These are phyloP conservation scores for Oenanthe oenanthe DNA, from an alignment of 2,113 vertebrate genomes.

Conservation along the genomic window DNA sequence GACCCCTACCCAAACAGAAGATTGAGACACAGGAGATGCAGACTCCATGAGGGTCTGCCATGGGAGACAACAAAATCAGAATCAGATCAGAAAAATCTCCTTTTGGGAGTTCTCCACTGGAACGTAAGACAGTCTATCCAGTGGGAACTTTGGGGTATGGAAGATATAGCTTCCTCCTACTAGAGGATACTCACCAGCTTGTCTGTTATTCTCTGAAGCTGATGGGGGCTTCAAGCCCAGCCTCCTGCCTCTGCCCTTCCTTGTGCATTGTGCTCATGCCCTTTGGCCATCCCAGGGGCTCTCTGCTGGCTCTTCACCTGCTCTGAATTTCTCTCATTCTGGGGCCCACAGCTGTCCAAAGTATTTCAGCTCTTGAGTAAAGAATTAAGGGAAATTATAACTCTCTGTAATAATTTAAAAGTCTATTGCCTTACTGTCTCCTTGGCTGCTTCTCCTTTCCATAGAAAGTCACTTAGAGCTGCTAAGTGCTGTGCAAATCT, in stretches of 20 bases:
- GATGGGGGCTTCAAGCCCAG: background rate
- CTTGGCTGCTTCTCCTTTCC: background rate
- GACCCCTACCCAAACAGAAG: background rate
- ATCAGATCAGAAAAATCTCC: background rate
- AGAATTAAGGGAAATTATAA: background rate
- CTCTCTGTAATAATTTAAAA: background rate
- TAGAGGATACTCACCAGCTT: background rate
- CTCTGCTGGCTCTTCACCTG: background rate
- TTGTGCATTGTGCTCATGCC: background rate
- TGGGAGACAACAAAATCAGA: background rate
- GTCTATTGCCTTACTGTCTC: background rate
- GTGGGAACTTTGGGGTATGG: background rate
- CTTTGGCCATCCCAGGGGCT: background rate
- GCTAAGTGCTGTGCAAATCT: background rate
- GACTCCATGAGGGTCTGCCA: background rate
- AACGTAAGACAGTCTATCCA: background rate
- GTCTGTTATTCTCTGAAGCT: background rate
- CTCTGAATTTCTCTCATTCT: background rate
- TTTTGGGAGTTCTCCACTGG: background rate
- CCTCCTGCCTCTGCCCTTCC: background rate
- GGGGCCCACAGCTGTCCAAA: background rate
- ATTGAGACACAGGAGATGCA: background rate
- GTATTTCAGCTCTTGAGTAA: background rate
- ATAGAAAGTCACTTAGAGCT: background rate
- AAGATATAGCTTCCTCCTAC: background rate